A percentile compares a stretch with the other conserved stretches of the same genome.
phyloP scores from a whole-genome alignment of 2,113 vertebrate genomes.

The Trematocara zebra region DNA sequence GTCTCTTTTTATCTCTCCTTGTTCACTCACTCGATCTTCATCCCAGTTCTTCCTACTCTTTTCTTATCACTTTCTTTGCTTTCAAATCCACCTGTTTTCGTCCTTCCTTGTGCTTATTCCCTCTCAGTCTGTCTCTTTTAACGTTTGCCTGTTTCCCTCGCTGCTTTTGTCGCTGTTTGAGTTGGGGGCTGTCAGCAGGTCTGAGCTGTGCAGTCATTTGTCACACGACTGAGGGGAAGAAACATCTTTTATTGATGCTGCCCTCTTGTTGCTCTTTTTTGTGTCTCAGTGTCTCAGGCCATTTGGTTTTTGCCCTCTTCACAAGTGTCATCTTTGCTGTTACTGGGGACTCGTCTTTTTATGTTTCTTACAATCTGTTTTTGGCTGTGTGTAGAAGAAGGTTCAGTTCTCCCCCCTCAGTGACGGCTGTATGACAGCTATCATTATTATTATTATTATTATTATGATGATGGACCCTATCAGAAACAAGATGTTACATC shows the following conservation, averaged over 20 bases:
- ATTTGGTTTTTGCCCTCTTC: constrained; percentile 23
- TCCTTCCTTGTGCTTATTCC: constrained; percentile 3
- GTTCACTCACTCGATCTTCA: neutral
- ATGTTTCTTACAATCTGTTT: neutral
- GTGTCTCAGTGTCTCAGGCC: constrained; percentile 2
- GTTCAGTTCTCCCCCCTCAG: neutral
- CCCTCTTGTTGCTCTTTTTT: constrained; percentile 10
- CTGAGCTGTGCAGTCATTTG: constrained; percentile 57
- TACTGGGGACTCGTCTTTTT: neutral
- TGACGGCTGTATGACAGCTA: neutral
- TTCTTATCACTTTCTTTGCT: neutral
- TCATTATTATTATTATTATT: neutral
- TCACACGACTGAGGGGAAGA: constrained; percentile 39
- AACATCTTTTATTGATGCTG: constrained; percentile 52
- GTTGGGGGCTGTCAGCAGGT: constrained; percentile 36
- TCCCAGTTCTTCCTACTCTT: neutral
- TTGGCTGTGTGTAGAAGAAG: neutral
- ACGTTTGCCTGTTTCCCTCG: neutral
- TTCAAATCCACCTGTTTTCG: constrained; percentile 42
- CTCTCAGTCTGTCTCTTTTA: neutral
- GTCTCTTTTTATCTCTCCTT: neutral
- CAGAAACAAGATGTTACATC: neutral
- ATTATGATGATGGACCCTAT: neutral
- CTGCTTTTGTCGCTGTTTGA: constrained; percentile 14
- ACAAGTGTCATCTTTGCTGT: neutral